Percentiles rank a stretch among this genome's conserved stretches.
These are phyloP conservation scores for Rhinolophus sinicus DNA, from an alignment of 2,113 vertebrate genomes.

Conservation along the genomic window DNA sequence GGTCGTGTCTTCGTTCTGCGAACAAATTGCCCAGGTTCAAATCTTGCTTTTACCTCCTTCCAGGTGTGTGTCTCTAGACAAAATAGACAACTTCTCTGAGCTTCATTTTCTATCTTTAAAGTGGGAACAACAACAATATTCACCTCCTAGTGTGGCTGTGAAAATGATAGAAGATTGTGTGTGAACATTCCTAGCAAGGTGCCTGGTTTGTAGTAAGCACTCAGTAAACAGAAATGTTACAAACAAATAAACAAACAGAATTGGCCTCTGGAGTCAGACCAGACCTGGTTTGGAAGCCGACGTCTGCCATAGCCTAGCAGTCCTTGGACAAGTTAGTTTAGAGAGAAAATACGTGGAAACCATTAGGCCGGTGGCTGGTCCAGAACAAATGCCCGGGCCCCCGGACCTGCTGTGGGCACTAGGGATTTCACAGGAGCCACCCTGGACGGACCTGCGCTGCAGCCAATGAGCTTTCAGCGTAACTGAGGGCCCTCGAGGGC, in stretches of 20 bases:
- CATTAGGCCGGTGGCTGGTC: background rate
- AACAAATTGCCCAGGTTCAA: background rate
- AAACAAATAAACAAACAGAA: too few relatives aligned
- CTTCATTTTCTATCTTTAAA: background rate
- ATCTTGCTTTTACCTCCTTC: background rate
- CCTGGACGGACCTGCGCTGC: too few relatives aligned
- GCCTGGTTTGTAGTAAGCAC: background rate
- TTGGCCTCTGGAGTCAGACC: background rate
- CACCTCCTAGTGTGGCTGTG: background rate
- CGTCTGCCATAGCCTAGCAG: background rate
- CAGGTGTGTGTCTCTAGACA: background rate
- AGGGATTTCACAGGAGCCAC: too few relatives aligned
- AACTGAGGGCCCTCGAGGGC: too few relatives aligned
- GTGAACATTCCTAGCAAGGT: accelerated
- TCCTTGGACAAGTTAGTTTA: background rate
- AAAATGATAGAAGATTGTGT: background rate
- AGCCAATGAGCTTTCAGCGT: background rate
- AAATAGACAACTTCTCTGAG: background rate
- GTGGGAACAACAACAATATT: background rate
- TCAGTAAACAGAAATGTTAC: background rate
- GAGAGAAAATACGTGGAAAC: background rate
- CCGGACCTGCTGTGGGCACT: background rate
- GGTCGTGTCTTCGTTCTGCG: accelerated
- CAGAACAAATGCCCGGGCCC: accelerated
- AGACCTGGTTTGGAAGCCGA: background rate